Evolutionary conservation across 2,113 vertebrate species (phyloP).

Genomic region (Pterophyllum scalare): DNA sequence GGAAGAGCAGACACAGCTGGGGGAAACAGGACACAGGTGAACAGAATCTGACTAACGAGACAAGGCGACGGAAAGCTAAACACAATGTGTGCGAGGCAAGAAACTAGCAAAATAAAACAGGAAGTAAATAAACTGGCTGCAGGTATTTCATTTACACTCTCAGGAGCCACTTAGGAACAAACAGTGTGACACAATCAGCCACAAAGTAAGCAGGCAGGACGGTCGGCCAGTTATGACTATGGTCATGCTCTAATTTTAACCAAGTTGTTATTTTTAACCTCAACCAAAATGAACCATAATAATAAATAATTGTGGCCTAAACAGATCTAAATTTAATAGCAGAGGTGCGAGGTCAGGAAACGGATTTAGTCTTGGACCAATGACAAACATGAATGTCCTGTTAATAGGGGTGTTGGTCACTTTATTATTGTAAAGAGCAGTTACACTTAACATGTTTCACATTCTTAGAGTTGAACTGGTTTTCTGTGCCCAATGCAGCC

Average conservation of each 20-base stretch:
- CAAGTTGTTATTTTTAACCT: not conserved
- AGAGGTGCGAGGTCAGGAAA: accelerated
- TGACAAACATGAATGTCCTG: not conserved
- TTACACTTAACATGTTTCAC: not conserved
- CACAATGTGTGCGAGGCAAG: too few species aligned
- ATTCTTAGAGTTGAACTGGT: not conserved
- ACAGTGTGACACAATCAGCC: not conserved
- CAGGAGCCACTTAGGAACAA: not conserved
- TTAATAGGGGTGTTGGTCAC: accelerated
- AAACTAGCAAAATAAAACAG: too few species aligned
- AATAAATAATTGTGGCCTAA: not conserved
- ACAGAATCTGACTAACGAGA: too few species aligned
- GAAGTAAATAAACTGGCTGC: too few species aligned
- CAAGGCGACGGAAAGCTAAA: too few species aligned
- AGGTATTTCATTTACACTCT: not conserved
- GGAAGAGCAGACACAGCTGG: too few species aligned
- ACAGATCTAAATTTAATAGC: not conserved
- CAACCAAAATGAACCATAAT: not conserved
- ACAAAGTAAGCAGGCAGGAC: not conserved
- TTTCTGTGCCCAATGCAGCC: not conserved
- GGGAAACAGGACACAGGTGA: too few species aligned
- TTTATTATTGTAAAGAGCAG: accelerated
- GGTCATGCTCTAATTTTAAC: not conserved
- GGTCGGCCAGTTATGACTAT: not conserved
- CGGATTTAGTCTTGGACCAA: not conserved